phyloP scores from a whole-genome alignment of 2,888 invertebrate genomes.

The Machimus rusticus region DNA sequence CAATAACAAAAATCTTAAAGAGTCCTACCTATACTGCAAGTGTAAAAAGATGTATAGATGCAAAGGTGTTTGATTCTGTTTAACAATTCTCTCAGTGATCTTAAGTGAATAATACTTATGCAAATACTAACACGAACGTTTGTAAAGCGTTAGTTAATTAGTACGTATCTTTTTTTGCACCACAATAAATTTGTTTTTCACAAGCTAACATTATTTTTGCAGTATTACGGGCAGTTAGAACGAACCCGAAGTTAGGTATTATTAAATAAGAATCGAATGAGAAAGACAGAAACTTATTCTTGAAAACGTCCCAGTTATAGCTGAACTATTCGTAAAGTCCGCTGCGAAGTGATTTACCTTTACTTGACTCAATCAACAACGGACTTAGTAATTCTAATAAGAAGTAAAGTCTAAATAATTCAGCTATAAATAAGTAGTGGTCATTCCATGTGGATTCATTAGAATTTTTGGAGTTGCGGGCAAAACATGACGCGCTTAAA shows the following conservation, averaged over 20 bases:
- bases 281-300: neutral
- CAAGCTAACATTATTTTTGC: neutral
- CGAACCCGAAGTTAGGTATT: neutral
- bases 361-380: too few relatives aligned
- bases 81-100: conserved; percentile 23
- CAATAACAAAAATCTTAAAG: conserved; percentile 16
- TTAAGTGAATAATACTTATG: neutral
- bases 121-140: neutral
- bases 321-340: too few relatives aligned
- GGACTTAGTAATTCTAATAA: too few relatives aligned
- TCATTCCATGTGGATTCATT: too few relatives aligned
- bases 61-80: neutral
- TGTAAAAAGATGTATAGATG: neutral
- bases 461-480: too few relatives aligned
- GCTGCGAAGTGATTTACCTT: too few relatives aligned
- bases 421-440: too few relatives aligned
- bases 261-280: too few relatives aligned
- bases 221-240: neutral
- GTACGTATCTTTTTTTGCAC: neutral
- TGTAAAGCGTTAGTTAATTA: neutral
- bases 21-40: conserved; percentile 7
- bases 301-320: neutral
- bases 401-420: too few relatives aligned
- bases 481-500: too few relatives aligned
- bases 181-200: neutral